Percentiles rank a stretch among this genome's conserved stretches.
Evolutionary conservation across 2,797 vertebrate genomes (phyloP).

Genomic region (Crenichthys baileyi): DNA sequence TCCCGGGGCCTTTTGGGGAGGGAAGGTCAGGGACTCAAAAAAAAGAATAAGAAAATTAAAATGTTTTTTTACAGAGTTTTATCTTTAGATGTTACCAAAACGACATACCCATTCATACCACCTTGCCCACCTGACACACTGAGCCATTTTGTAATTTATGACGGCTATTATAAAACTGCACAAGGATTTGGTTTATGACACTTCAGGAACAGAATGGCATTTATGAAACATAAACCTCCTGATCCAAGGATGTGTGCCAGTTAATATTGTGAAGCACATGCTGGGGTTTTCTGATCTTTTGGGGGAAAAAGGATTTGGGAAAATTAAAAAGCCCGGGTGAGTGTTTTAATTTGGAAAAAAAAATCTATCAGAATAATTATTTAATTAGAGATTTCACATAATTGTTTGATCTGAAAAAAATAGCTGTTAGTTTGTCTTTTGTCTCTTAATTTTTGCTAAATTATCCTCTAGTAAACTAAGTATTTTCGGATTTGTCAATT

Average conservation of each 20-base stretch:
- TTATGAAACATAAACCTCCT: conserved; percentile 6
- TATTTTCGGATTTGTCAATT: no score
- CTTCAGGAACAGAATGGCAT: conserved; percentile 5
- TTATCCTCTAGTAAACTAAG: no score
- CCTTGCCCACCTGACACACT: conserved; percentile 43
- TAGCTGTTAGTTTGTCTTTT: no score
- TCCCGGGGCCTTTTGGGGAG: conserved; percentile 42
- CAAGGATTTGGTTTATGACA: conserved; percentile 42
- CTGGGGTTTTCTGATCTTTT: background rate
- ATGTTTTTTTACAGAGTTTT: conserved; percentile 59
- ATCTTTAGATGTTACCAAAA: conserved; percentile 64
- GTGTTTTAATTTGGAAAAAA: no score
- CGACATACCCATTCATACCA: conserved; percentile 55
- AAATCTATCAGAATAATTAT: background rate
- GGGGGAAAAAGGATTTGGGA: no score
- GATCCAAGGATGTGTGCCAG: conserved; percentile 2
- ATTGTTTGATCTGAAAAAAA: background rate
- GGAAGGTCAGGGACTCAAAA: conserved; percentile 50
- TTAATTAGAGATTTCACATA: background rate
- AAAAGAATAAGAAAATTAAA: conserved; percentile 59
- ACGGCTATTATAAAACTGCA: conserved; percentile 48
- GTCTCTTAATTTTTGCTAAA: no score
- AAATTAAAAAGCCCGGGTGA: no score
- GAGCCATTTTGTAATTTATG: conserved; percentile 46
- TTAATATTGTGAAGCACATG: background rate